Percentiles rank a stretch among this genome's conserved stretches.
Evolutionary conservation across 2,113 vertebrate species (phyloP).

Genomic region (Trematocara nigrifrons): DNA sequence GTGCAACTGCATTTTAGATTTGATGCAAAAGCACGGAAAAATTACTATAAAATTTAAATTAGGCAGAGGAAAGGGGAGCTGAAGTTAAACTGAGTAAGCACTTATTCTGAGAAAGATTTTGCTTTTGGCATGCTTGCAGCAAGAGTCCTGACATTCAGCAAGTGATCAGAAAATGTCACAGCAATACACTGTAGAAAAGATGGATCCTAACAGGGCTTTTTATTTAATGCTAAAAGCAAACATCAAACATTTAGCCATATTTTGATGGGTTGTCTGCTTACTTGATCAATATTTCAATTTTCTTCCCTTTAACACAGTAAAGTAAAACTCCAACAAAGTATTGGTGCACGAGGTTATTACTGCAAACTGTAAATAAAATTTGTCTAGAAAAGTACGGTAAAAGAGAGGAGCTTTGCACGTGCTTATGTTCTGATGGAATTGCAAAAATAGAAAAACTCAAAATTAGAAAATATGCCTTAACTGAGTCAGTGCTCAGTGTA

Average conservation of each 20-base stretch:
- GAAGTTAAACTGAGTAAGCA: background rate
- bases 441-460: background rate
- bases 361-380: background rate
- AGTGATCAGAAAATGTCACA: conserved; percentile 32
- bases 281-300: background rate
- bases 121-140: conserved; percentile 19
- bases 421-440: background rate
- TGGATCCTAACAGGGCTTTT: background rate
- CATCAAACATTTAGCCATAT: background rate
- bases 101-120: conserved; percentile 11
- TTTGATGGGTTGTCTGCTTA: background rate
- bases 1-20: background rate
- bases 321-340: background rate
- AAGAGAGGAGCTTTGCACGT: background rate
- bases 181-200: background rate
- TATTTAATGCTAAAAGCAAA: background rate
- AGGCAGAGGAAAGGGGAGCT: background rate
- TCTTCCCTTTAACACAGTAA: background rate
- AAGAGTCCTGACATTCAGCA: conserved; percentile 33
- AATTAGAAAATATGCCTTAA: background rate
- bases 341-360: background rate
- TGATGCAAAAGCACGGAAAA: background rate
- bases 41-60: background rate
- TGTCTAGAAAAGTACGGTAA: background rate
- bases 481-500: background rate